phyloP scores from a whole-genome alignment of 2,797 vertebrate species.

The Anguilla marmorata region DNA sequence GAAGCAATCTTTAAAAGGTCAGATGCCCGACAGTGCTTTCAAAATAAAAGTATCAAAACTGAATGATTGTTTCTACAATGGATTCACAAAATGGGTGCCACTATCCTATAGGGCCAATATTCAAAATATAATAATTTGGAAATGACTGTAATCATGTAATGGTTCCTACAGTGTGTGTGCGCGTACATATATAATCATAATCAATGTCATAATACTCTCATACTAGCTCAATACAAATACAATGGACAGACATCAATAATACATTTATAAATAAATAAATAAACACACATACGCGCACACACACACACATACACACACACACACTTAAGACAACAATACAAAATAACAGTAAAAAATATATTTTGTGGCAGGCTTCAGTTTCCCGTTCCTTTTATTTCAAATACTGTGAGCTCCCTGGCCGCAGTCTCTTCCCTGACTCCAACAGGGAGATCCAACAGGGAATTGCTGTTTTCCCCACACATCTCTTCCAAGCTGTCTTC shows the following conservation, averaged over 20 bases:
- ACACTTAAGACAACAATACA: background rate
- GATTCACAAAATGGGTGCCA: no score
- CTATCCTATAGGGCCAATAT: no score
- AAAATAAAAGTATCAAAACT: background rate
- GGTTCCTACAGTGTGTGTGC: no score
- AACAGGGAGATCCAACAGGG: slow-evolving; percentile 20
- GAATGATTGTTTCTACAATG: background rate
- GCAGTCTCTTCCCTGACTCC: slow-evolving; percentile 30
- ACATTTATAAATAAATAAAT: no score
- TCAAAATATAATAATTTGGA: no score
- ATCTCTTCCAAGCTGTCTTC: slow-evolving; percentile 30
- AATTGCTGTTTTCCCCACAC: slow-evolving; percentile 29
- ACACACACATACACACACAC: no score
- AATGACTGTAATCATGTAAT: no score
- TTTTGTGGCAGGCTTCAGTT: background rate
- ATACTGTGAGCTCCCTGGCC: slow-evolving; percentile 15
- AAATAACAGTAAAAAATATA: background rate
- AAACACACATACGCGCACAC: no score
- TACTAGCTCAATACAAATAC: background rate
- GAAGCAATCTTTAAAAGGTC: background rate
- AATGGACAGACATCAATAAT: background rate
- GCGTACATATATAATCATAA: no score
- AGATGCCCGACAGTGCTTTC: background rate
- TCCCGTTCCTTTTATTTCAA: background rate
- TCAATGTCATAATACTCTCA: background rate